Evolutionary conservation across 2,888 invertebrate species (phyloP), one percentile per base, ranked within the genome.

Genomic region (Pinctada fucata): DNA sequence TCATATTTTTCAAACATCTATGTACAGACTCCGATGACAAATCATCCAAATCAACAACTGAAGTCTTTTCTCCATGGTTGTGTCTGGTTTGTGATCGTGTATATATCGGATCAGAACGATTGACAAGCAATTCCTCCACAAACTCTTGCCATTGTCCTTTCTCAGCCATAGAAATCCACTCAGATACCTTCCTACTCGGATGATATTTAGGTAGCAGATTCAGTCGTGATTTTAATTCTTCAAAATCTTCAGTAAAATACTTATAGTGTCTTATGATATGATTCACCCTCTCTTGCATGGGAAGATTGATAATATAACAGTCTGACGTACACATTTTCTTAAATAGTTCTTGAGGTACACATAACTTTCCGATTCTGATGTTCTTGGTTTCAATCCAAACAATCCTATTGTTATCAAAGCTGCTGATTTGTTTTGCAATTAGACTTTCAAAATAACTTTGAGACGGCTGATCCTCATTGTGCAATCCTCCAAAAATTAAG

Each of bases 361-460:
- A 13, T 6, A 85, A 71, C 3, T 71, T 78, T 10, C 88, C 87
- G n/a, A 88, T 85, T n/a, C 78, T 76, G 64, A 72, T n/a, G 78
- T 87, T 87, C 75, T 88, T 87, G 3, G 88, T 87, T 78, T 88
- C 88, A 67, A 88, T 74, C 86, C 87, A 88, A 16, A 88, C 85
- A 6, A 84, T 82, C 68, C 58, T 75, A 5, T 75, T 48, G 1
- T 77, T 68, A 65, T 82, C 68, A 74, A 87, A 86, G 2, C 51
- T 31, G 3, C 66, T 31, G 6, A 88, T 68, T 31, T 80, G 64
- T 49, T 84, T 71, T 49, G 79, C 48, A 1, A 88, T 69, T 8
- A 82, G 64, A 1, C 85, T 81, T 64, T 85, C 84, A 80, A 83
- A 88, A 65, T 79, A 79, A 78, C 87, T 86, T 74, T 87, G 87